Conservation (phyloP, 2,888 invertebrate species). For the Ochropleura plecta region DNA sequence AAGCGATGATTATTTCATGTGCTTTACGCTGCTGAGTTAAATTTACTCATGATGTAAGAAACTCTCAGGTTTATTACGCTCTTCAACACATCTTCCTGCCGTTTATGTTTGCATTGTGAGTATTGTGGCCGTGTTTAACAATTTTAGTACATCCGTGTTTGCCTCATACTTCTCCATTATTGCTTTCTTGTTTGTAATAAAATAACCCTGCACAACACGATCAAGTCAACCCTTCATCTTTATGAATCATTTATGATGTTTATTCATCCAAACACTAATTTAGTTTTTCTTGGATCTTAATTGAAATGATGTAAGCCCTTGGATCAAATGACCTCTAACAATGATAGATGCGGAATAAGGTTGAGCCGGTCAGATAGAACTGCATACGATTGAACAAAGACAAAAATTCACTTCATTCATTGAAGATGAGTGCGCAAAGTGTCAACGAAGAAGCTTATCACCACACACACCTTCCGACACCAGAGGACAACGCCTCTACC, state of each 20-base stretch:
- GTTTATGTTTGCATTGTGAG: slow-evolving; percentile 24
- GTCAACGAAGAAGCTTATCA: not conserved
- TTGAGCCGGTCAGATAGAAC: not conserved
- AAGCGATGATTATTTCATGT: not conserved
- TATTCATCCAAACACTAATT: not conserved
- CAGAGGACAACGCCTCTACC: not conserved
- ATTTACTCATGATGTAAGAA: slow-evolving; percentile 6
- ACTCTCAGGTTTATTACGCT: slow-evolving; percentile 9
- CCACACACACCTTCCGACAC: slow-evolving; percentile 14
- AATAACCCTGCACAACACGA: not conserved
- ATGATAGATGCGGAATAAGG: not conserved
- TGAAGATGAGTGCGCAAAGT: not conserved
- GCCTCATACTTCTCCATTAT: not conserved
- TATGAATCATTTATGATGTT: not conserved
- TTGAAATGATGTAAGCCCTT: not conserved
- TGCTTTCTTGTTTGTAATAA: slow-evolving; percentile 6
- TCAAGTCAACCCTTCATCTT: not conserved
- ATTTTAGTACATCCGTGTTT: slow-evolving; percentile 12
- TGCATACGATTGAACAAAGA: not conserved
- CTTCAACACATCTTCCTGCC: not conserved
- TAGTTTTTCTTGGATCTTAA: not conserved
- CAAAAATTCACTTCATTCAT: not conserved
- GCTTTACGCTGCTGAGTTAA: not conserved
- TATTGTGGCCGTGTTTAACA: slow-evolving; percentile 9
- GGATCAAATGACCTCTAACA: not conserved